phyloP scores from a whole-genome alignment of 2,888 invertebrate species.

The Pimpla rufipes region DNA sequence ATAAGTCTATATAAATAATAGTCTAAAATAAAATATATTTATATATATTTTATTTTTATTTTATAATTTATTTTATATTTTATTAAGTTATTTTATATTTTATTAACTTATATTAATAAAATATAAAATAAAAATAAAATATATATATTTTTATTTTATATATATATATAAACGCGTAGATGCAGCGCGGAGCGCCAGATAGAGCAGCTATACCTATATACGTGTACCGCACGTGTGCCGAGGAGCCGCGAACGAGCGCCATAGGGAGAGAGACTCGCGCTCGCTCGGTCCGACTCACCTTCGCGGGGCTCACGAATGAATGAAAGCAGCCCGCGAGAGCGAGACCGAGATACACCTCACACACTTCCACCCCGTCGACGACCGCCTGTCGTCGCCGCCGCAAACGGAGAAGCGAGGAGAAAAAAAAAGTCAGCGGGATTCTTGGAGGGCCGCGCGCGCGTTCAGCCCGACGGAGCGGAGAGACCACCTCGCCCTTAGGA shows the following conservation, averaged over 20 bases:
- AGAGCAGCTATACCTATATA: too few species aligned
- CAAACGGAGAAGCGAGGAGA: conserved; percentile 67
- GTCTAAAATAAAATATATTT: too few species aligned
- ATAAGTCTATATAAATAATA: too few species aligned
- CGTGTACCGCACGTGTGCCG: conserved; percentile 32
- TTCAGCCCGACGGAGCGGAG: background rate
- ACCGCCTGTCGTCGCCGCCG: conserved; percentile 74
- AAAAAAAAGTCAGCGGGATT: conserved; percentile 60
- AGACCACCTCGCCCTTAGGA: conserved; percentile 58
- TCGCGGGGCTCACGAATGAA: conserved; percentile 45
- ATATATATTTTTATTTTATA: too few species aligned
- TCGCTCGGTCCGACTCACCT: too few species aligned
- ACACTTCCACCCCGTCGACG: conserved; percentile 77
- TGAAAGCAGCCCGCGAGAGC: conserved; percentile 25
- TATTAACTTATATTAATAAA: too few species aligned
- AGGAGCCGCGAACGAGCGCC: conserved; percentile 16
- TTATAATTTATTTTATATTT: too few species aligned
- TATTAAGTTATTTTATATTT: too few species aligned
- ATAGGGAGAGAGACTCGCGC: background rate
- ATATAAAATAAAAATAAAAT: too few species aligned
- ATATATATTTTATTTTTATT: too few species aligned
- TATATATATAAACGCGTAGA: conserved; percentile 21
- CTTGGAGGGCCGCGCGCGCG: conserved; percentile 28
- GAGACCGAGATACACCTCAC: background rate
- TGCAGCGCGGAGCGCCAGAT: background rate